Percentiles rank a stretch among this genome's conserved stretches.
phyloP scores from a whole-genome alignment of 2,113 vertebrate genomes.

The Malurus cyaneus region DNA sequence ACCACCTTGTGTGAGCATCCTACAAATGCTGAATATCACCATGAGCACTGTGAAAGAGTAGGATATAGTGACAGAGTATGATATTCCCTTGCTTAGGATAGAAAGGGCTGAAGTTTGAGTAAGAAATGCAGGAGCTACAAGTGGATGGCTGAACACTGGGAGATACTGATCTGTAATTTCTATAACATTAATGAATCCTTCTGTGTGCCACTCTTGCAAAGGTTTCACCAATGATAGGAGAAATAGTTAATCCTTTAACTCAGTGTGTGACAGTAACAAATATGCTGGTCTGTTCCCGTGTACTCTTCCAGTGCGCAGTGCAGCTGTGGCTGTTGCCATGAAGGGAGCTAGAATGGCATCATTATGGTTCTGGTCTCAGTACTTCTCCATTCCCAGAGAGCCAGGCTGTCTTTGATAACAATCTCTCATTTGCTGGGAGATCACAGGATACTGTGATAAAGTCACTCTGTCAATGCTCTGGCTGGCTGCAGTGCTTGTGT shows the following conservation, averaged over 20 bases:
- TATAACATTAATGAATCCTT: not conserved
- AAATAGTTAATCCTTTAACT: not conserved
- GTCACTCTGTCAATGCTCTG: not conserved
- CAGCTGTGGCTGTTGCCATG: rapidly evolving
- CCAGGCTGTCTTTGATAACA: not conserved
- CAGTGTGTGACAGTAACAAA: not conserved
- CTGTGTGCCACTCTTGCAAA: not conserved
- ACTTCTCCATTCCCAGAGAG: not conserved
- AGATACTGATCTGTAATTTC: not conserved
- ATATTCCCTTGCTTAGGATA: not conserved
- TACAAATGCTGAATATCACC: not conserved
- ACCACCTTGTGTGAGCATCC: not conserved
- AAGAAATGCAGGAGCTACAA: not conserved
- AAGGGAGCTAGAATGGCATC: not conserved
- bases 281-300: not conserved
- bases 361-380: not conserved
- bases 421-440: not conserved
- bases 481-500: not conserved
- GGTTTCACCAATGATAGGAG: not conserved
- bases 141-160: not conserved
- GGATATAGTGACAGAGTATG: not conserved
- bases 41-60: not conserved
- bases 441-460: not conserved
- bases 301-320: not conserved
- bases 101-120: not conserved